phyloP scores from a whole-genome alignment of 2,113 vertebrate genomes.

The Oncorhynchus clarkii region DNA sequence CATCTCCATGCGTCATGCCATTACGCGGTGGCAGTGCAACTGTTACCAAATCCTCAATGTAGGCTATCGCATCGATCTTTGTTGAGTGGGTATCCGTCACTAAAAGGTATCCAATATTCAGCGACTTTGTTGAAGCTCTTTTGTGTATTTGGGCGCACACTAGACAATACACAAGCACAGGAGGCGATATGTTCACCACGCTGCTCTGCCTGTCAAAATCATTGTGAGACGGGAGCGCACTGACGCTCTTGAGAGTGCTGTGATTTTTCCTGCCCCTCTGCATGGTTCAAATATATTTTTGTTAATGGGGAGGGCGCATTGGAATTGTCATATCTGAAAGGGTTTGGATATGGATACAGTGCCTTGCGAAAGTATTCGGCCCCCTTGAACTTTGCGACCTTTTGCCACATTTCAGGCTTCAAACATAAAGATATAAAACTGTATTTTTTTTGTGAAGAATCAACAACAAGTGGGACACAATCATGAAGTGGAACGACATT shows the following conservation, averaged over 20 bases:
- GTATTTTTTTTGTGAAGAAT: no score
- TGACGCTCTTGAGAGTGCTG: conserved; percentile 51
- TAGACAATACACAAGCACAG: conserved; percentile 41
- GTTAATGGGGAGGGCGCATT: conserved; percentile 51
- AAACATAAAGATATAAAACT: no score
- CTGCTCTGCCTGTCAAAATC: conserved; percentile 58
- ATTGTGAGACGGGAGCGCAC: conserved; percentile 65
- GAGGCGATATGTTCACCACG: conserved; percentile 53
- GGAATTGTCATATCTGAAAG: conserved; percentile 32
- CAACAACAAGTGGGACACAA: no score
- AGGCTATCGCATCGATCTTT: not conserved
- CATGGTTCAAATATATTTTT: conserved; percentile 68
- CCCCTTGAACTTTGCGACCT: no score
- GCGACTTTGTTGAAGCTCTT: conserved; percentile 22
- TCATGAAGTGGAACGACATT: no score
- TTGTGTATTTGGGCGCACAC: conserved; percentile 32
- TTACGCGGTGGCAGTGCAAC: conserved; percentile 34
- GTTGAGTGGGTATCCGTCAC: conserved; percentile 4
- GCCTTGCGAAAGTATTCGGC: no score
- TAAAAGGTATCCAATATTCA: conserved; percentile 41
- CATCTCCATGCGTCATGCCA: conserved; percentile 39
- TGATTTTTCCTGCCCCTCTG: conserved; percentile 55
- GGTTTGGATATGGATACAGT: conserved; percentile 3
- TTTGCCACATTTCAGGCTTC: no score
- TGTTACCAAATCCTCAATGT: conserved; percentile 6